A percentile compares a stretch with the other conserved stretches of the same genome.
Evolutionary conservation across 2,888 invertebrate genomes (phyloP).

Genomic region (Platynereis dumerilii): DNA sequence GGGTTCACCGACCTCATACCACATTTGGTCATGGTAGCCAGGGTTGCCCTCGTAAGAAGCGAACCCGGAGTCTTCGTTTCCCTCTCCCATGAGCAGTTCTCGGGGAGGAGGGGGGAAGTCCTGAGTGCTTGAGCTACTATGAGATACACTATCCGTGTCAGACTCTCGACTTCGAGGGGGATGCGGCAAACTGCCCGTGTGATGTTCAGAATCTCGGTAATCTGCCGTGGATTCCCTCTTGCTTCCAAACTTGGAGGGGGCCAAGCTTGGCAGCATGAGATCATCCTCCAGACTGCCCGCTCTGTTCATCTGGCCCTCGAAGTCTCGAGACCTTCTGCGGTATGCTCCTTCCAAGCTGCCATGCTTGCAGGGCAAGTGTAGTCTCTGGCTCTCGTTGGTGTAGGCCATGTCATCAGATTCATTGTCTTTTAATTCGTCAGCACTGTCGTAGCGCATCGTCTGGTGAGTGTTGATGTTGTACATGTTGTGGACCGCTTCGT

Average conservation of each 20-base stretch:
- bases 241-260: slow-evolving; percentile 47
- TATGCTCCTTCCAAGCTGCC: slow-evolving; percentile 55
- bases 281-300: slow-evolving; percentile 34
- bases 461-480: slow-evolving; percentile 51
- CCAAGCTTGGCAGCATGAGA: slow-evolving; percentile 29
- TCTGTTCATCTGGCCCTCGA: slow-evolving; percentile 5
- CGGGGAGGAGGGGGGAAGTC: slow-evolving; percentile 4
- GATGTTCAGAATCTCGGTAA: slow-evolving; percentile 26
- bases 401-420: slow-evolving; percentile 33
- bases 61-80: not conserved
- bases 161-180: slow-evolving; percentile 1
- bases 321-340: slow-evolving; percentile 28
- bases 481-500: slow-evolving; percentile 23
- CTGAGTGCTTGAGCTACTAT: not conserved
- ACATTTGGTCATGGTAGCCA: not conserved
- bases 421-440: slow-evolving; percentile 51
- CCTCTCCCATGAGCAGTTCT: not conserved
- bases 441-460: slow-evolving; percentile 58
- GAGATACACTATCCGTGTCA: slow-evolving; percentile 3
- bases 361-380: slow-evolving; percentile 37
- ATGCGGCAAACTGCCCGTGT: slow-evolving; percentile 7
- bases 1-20: slow-evolving; percentile 1
- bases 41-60: not conserved
- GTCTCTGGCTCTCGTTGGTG: slow-evolving; percentile 36
- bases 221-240: slow-evolving; percentile 49